phyloP scores from a whole-genome alignment of 2,888 invertebrate species.

The Lasioglossum vierecki region DNA sequence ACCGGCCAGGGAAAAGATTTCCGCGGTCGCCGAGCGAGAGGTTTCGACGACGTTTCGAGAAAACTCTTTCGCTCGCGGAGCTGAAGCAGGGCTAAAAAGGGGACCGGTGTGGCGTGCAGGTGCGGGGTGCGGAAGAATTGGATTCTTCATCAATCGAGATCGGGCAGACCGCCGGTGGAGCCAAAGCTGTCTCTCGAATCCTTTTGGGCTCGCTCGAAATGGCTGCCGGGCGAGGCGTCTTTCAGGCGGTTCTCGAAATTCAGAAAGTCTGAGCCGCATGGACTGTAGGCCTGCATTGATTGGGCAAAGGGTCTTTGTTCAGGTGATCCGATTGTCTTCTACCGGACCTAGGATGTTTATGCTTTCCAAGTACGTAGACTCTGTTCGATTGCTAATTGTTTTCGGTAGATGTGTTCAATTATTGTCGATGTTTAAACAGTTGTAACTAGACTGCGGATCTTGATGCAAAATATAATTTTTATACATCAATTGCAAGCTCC shows the following conservation, averaged over 20 bases:
- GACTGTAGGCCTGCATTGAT: slow-evolving; percentile 71
- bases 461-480: too few relatives aligned
- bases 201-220: slow-evolving; percentile 69
- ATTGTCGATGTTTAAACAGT: not conserved
- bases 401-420: not conserved
- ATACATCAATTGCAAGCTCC: too few relatives aligned
- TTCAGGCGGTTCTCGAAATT: slow-evolving; percentile 73
- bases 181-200: slow-evolving; percentile 67
- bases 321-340: slow-evolving; percentile 28
- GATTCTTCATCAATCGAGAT: slow-evolving; percentile 73
- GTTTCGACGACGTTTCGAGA: slow-evolving; percentile 10
- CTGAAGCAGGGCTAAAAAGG: not conserved
- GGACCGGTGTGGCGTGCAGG: not conserved
- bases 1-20: slow-evolving; percentile 17
- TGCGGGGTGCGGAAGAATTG: not conserved
- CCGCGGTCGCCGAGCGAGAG: slow-evolving; percentile 18
- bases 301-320: slow-evolving; percentile 49
- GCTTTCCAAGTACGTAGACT: not conserved
- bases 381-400: not conserved
- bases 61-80: slow-evolving; percentile 13
- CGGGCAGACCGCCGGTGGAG: slow-evolving; percentile 69
- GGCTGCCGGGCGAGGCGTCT: slow-evolving; percentile 61
- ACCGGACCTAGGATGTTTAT: not conserved
- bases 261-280: slow-evolving; percentile 73
- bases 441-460: too few relatives aligned